These are phyloP conservation scores for Cossypha caffra DNA, from an alignment of 2,797 vertebrate species.

Conservation along the genomic window DNA sequence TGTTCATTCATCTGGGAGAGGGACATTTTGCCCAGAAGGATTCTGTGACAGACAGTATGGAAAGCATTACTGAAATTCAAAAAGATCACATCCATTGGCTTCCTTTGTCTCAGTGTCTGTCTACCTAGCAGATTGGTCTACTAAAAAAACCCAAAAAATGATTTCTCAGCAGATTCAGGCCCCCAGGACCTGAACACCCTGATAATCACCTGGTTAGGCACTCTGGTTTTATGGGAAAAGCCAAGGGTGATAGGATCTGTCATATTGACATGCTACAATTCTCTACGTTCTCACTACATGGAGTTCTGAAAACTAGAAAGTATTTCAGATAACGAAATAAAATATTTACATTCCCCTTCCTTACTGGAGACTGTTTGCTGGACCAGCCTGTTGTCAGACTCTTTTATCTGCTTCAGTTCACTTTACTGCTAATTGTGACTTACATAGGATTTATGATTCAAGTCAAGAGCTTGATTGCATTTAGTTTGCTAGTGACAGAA, in stretches of 20 bases:
- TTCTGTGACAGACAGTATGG: not conserved
- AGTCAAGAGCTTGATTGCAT: conserved; percentile 67
- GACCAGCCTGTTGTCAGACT: not conserved
- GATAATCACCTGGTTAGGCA: not conserved
- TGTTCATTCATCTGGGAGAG: not conserved
- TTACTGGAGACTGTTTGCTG: not conserved
- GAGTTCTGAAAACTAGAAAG: not conserved
- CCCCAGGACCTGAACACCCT: not conserved
- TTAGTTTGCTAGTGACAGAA: conserved; percentile 71
- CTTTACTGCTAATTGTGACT: conserved; percentile 25
- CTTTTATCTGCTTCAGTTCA: not conserved
- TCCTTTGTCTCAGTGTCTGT: not conserved
- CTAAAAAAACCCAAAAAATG: not conserved
- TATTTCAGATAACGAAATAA: not conserved
- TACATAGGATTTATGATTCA: conserved; percentile 61
- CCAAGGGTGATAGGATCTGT: not conserved
- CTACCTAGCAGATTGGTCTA: not conserved
- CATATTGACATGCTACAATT: not conserved
- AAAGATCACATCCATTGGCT: not conserved
- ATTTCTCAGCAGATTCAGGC: not conserved
- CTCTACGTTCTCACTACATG: not conserved
- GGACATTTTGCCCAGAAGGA: not conserved
- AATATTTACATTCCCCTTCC: not conserved
- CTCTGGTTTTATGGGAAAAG: not conserved
- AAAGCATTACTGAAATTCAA: not conserved